A percentile compares a stretch with the other conserved stretches of the same genome.
These are phyloP conservation scores for Lepidocyrtoides sp. DNA, from an alignment of 2,888 invertebrate species.

Conservation along the genomic window DNA sequence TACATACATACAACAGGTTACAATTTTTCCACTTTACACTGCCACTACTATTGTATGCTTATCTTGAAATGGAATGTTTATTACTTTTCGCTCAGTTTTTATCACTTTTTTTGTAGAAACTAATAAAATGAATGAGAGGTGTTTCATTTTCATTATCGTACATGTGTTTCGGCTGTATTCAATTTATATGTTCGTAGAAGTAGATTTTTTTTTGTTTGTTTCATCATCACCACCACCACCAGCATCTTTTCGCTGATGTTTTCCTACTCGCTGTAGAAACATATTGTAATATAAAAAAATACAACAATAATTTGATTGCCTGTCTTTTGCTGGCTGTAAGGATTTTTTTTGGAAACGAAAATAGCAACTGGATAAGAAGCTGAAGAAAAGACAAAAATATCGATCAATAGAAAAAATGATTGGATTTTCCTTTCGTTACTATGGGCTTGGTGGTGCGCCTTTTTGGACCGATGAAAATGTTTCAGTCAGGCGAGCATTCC, in stretches of 20 bases:
- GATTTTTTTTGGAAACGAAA: no score
- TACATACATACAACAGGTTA: neutral
- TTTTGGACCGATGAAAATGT: no score
- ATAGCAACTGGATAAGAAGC: neutral
- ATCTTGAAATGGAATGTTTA: neutral
- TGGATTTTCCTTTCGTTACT: no score
- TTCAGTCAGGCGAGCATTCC: no score
- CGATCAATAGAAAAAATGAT: slow-evolving; percentile 10
- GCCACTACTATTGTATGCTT: no score
- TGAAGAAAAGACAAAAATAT: neutral
- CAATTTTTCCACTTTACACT: neutral
- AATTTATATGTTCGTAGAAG: neutral
- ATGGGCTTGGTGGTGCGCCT: no score
- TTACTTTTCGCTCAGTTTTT: neutral
- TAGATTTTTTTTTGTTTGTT: neutral
- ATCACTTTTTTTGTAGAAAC: neutral
- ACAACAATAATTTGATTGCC: neutral
- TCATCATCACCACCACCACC: neutral
- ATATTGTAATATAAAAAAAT: neutral
- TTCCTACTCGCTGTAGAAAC: neutral
- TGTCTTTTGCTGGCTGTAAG: no score
- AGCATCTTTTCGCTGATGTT: neutral
- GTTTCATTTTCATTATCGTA: slow-evolving; percentile 1
- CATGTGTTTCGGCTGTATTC: neutral
- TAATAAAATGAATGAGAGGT: slow-evolving; percentile 17